These are phyloP conservation scores for Trachelus iudaicus DNA, from an alignment of 2,888 invertebrate genomes.

Conservation along the genomic window DNA sequence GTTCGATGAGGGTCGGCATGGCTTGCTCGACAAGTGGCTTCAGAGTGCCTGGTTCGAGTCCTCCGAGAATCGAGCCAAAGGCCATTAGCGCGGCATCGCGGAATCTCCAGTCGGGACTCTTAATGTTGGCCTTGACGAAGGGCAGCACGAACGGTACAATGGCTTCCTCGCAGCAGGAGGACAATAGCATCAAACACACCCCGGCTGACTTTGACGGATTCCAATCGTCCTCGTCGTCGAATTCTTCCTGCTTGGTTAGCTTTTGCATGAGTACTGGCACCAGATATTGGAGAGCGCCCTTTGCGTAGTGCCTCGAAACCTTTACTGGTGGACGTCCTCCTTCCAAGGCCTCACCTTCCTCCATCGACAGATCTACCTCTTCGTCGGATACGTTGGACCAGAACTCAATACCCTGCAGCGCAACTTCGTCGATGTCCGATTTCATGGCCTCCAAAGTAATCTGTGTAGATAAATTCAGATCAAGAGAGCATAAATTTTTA, in stretches of 20 bases:
- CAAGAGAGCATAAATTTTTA: slow-evolving; percentile 3
- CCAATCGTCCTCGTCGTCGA: slow-evolving; percentile 99
- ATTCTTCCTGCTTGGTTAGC: slow-evolving; percentile 95
- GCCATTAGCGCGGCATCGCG: slow-evolving; percentile 99
- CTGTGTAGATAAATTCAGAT: slow-evolving; percentile 57
- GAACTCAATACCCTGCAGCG: slow-evolving; percentile 99
- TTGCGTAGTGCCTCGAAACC: slow-evolving; percentile 96
- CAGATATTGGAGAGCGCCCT: slow-evolving; percentile 94
- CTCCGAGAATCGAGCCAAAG: slow-evolving; percentile 94
- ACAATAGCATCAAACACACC: slow-evolving; percentile 97
- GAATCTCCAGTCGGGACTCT: slow-evolving; percentile 90
- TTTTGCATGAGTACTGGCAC: slow-evolving; percentile 95
- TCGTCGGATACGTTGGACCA: slow-evolving; percentile 99
- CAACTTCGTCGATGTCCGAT: slow-evolving; percentile 94
- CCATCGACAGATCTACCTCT: slow-evolving; percentile 95
- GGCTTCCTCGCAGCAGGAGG: slow-evolving; percentile 97
- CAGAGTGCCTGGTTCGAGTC: slow-evolving; percentile 86
- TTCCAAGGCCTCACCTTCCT: slow-evolving; percentile 94
- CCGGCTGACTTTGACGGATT: slow-evolving; percentile 99
- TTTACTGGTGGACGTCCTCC: slow-evolving; percentile 91
- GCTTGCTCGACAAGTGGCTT: slow-evolving; percentile 96
- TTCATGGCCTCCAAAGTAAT: slow-evolving; percentile 99
- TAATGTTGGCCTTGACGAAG: slow-evolving; percentile 95
- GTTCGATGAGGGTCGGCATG: slow-evolving; percentile 93
- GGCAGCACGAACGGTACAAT: slow-evolving; percentile 96